Conservation (phyloP, 2,888 invertebrate species). For the Hypsopygia costalis region DNA sequence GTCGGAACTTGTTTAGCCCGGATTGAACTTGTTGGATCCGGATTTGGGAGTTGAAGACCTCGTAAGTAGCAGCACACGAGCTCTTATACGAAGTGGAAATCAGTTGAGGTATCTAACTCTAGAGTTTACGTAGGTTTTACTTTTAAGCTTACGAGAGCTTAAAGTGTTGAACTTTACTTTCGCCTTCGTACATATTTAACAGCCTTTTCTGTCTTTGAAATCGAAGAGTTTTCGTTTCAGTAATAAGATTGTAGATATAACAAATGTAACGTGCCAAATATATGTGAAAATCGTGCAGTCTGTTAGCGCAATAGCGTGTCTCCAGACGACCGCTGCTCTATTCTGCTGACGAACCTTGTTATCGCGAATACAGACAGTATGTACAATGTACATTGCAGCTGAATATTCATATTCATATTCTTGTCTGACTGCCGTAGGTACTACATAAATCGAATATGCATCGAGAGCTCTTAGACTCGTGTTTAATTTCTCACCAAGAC, state of each 20-base stretch:
- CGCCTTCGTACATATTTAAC: conserved; percentile 4
- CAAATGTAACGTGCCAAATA: conserved; percentile 50
- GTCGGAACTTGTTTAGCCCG: conserved; percentile 65
- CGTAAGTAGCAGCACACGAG: conserved; percentile 39
- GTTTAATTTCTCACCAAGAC: neutral
- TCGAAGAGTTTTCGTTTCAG: conserved; percentile 1
- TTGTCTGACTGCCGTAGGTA: conserved; percentile 29
- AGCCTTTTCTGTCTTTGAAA: conserved; percentile 8
- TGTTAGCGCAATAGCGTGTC: neutral
- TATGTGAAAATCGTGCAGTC: conserved; percentile 24
- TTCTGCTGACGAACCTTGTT: conserved; percentile 77
- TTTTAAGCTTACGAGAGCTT: conserved; percentile 17
- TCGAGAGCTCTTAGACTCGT: conserved; percentile 18
- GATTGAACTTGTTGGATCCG: conserved; percentile 59
- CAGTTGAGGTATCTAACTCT: conserved; percentile 33
- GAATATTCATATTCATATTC: conserved; percentile 71
- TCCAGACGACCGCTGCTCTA: conserved; percentile 26
- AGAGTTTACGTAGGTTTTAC: conserved; percentile 18
- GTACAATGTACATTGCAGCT: conserved; percentile 51
- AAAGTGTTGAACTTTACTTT: conserved; percentile 17
- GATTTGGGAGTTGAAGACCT: conserved; percentile 53
- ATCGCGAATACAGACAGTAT: conserved; percentile 61
- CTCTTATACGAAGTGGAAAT: conserved; percentile 32
- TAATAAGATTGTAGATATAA: conserved; percentile 27
- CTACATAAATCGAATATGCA: conserved; percentile 35